Percentiles rank a stretch among this genome's conserved stretches.
Conservation (phyloP, 2,888 invertebrate species). For the Marronus borbonicus region DNA sequence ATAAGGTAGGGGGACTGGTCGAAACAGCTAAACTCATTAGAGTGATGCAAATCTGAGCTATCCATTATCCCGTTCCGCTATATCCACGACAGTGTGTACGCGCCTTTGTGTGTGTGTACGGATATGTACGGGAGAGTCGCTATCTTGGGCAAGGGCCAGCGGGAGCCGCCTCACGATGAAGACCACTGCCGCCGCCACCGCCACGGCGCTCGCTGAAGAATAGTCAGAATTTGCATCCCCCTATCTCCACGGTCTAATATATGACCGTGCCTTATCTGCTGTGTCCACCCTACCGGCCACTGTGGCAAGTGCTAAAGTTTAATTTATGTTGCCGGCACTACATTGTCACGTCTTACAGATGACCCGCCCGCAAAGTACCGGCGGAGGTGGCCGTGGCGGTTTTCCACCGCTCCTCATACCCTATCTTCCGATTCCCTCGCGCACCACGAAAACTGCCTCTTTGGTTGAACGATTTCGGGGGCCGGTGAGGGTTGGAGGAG, state of each 20-base stretch:
- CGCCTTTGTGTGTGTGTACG: slow-evolving; percentile 14
- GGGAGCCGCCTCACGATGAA: slow-evolving; percentile 63
- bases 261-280: slow-evolving; percentile 69
- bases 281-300: slow-evolving; percentile 70
- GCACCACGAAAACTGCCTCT: slow-evolving; percentile 6
- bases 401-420: neutral
- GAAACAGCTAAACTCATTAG: slow-evolving; percentile 57
- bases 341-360: slow-evolving; percentile 72
- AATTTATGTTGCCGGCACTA: slow-evolving; percentile 69
- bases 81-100: slow-evolving; percentile 47
- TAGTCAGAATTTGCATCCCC: slow-evolving; percentile 68
- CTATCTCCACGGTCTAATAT: slow-evolving; percentile 64
- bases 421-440: neutral
- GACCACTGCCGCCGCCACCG: slow-evolving; percentile 63
- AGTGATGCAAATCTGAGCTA: slow-evolving; percentile 60
- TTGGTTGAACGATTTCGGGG: neutral
- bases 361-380: slow-evolving; percentile 58
- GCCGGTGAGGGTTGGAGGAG: neutral
- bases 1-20: slow-evolving; percentile 29
- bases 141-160: slow-evolving; percentile 64
- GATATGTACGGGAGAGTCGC: slow-evolving; percentile 23
- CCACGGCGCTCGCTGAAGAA: slow-evolving; percentile 66
- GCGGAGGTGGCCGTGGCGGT: slow-evolving; percentile 24
- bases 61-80: slow-evolving; percentile 60
- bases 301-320: slow-evolving; percentile 71